Evolutionary conservation across 2,113 vertebrate genomes (phyloP), one percentile per base, ranked within the genome.

Genomic region (Brachypodius melanocephalos): DNA sequence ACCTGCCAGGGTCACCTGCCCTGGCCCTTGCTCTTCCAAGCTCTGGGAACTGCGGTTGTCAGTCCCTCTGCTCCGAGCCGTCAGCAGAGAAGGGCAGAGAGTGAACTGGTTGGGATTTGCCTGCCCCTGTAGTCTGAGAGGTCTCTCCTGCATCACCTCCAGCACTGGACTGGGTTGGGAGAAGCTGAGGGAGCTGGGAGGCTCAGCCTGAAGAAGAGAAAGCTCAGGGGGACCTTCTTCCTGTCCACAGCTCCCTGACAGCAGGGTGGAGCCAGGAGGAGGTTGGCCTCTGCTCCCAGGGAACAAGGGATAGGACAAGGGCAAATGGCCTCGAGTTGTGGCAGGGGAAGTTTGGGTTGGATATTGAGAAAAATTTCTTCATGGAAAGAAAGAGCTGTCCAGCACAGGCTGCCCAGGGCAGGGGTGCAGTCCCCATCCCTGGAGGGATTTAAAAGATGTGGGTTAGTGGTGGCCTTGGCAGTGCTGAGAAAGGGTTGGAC

Each of bases 21-120:
- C 66, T 28, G n/a, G 86, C 52, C 86, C 19, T 25, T 17, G 69
- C 61, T 62, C 73, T 28, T 14, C 12, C 7, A 34, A 26, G 58
- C 48, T 63, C 52, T 28, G 42, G 16, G 38, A 55, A 3, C 42
- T 8, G 52, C 36, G 3, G 32, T 14, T 8, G 34, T 14, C 8
- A 1, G 63, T 43, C 16, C 54, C 72, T 45, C 51, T 14, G 80
- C 55, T 13, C 48, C 1, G 0, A 14, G 54, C 5, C 15, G 0
- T 7, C 2, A 1, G 52, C 26, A 52, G 22, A 26, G 20, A 9
- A 28, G 46, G 57, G 38, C 22, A 24, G n/a, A n/a, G 36, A 32
- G 42, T 12, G 59, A 69, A 24, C 25, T 46, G 22, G 10, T 46
- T 10, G 55, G 86, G 32, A n/a, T 78, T 77, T 32, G 9, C 22